phyloP scores from a whole-genome alignment of 1,140 invertebrate genomes.

The Drosophila kepulauana region DNA sequence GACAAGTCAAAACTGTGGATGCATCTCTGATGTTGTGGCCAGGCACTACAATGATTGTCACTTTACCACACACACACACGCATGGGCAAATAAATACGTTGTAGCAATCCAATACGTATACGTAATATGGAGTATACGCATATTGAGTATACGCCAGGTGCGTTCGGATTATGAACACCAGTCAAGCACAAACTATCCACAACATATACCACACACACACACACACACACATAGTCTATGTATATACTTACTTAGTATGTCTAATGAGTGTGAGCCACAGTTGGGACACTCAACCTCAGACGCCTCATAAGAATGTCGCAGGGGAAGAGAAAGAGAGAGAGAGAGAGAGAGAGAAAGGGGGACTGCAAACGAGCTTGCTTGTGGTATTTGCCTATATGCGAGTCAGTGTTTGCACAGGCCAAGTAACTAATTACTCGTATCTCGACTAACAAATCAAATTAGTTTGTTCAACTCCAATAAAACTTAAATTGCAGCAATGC shows the following conservation, averaged over 20 bases:
- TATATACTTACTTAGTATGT: background rate
- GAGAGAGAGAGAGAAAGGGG: too few species aligned
- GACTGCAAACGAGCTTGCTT: background rate
- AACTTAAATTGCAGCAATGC: conserved; percentile 28
- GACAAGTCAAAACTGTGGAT: conserved; percentile 36
- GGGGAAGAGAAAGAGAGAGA: background rate
- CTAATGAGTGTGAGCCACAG: conserved; percentile 24
- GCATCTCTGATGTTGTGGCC: conserved; percentile 42
- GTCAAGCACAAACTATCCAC: conserved; percentile 20
- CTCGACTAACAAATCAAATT: conserved; percentile 53
- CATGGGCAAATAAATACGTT: background rate
- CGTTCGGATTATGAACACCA: conserved; percentile 27
- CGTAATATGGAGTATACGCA: background rate
- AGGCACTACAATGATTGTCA: conserved; percentile 47
- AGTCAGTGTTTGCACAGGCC: conserved; percentile 8
- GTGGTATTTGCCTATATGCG: conserved; percentile 9
- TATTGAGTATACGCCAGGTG: conserved; percentile 26
- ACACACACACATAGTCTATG: background rate
- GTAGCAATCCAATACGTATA: background rate
- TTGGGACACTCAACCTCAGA: background rate
- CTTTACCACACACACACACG: background rate
- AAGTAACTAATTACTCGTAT: conserved; percentile 47
- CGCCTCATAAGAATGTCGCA: background rate
- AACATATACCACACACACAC: background rate
- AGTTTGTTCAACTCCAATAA: conserved; percentile 44